These are phyloP conservation scores for Pachyrhynchus sulphureomaculatus DNA, from an alignment of 1,140 invertebrate genomes.

Conservation along the genomic window DNA sequence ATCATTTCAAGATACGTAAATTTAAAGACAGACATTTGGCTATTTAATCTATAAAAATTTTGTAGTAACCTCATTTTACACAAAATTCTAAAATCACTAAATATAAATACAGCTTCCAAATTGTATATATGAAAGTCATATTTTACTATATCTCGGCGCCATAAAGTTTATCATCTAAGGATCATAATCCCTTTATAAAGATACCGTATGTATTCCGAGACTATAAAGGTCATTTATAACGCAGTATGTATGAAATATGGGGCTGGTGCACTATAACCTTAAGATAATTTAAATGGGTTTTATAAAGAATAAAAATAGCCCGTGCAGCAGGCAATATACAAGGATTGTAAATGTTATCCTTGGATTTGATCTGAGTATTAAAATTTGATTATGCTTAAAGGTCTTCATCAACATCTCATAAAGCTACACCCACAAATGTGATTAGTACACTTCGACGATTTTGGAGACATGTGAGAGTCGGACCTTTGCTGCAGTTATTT, in stretches of 20 bases:
- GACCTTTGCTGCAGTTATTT: no score
- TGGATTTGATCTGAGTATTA: no score
- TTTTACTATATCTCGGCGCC: slow-evolving; percentile 1
- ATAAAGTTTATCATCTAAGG: slow-evolving; percentile 7
- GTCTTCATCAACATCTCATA: no score
- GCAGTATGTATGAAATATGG: background rate
- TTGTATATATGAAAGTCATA: slow-evolving; percentile 2
- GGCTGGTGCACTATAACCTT: background rate
- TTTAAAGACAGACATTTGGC: background rate
- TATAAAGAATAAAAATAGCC: background rate
- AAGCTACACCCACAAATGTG: no score
- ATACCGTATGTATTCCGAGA: background rate
- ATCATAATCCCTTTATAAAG: slow-evolving; percentile 8
- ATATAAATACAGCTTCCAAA: slow-evolving; percentile 8
- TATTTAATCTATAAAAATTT: background rate
- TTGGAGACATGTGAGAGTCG: no score
- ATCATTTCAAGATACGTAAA: no score
- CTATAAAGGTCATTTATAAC: slow-evolving; percentile 4
- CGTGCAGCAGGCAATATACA: background rate
- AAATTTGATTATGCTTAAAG: no score
- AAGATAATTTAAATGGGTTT: background rate
- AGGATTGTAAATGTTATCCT: background rate
- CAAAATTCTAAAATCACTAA: background rate
- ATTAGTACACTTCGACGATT: no score
- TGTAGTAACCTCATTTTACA: background rate